A percentile compares a stretch with the other conserved stretches of the same genome.
Conservation (phyloP, 2,113 vertebrate genomes). For the Onychostruthus taczanowskii region DNA sequence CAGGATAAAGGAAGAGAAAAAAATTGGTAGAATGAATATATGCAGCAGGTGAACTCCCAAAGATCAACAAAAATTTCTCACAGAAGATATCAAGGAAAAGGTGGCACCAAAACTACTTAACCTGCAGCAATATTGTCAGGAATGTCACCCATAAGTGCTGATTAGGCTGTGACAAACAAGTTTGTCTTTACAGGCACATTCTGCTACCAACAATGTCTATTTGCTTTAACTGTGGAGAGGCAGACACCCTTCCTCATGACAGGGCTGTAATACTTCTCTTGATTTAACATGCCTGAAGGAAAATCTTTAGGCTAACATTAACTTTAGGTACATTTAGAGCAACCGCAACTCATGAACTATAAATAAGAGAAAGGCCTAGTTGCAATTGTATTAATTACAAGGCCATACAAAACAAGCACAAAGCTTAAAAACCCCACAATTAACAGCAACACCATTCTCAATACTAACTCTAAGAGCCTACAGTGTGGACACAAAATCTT, state of each 20-base stretch:
- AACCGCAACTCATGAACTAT: not conserved
- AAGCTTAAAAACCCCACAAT: not conserved
- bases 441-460: not conserved
- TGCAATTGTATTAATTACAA: not conserved
- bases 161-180: slow-evolving; percentile 31
- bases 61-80: not conserved
- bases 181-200: slow-evolving; percentile 14
- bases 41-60: not conserved
- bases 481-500: not conserved
- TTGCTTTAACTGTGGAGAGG: not conserved
- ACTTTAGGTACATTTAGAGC: not conserved
- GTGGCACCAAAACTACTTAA: slow-evolving; percentile 17
- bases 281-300: not conserved
- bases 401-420: not conserved
- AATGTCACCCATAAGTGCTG: slow-evolving; percentile 6
- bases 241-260: not conserved
- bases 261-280: not conserved
- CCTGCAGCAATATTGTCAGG: slow-evolving; percentile 26
- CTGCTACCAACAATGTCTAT: slow-evolving; percentile 8
- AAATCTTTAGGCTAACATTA: not conserved
- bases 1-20: not conserved
- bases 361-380: not conserved
- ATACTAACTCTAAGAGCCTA: not conserved
- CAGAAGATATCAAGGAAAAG: not conserved
- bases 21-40: not conserved